A percentile compares a stretch with the other conserved stretches of the same genome.
Conservation (phyloP, 2,797 vertebrate genomes). For the Anomalospiza imberbis region DNA sequence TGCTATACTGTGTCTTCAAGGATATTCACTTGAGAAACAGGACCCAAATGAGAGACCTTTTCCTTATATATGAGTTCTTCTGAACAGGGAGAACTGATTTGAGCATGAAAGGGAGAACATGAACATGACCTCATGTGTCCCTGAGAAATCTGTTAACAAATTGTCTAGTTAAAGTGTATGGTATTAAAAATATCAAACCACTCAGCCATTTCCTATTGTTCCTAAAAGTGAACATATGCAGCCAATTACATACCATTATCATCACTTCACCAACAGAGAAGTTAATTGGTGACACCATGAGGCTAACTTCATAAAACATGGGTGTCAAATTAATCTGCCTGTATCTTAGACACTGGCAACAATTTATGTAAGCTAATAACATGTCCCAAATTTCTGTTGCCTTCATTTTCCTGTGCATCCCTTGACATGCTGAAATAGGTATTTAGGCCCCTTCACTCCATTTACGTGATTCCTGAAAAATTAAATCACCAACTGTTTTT, state of each 20-base stretch:
- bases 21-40: not conserved
- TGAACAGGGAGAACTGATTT: not conserved
- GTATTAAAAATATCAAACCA: not conserved
- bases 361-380: not conserved
- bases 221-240: not conserved
- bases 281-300: not conserved
- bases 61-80: not conserved
- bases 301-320: not conserved
- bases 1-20: not conserved
- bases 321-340: not conserved
- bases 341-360: not conserved
- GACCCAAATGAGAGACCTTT: not conserved
- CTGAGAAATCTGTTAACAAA: not conserved
- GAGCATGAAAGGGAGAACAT: not conserved
- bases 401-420: not conserved
- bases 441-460: not conserved
- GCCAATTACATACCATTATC: not conserved
- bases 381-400: not conserved
- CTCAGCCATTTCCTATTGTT: not conserved
- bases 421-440: not conserved
- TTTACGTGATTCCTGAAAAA: not conserved
- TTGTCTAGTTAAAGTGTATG: not conserved
- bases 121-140: not conserved
- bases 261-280: not conserved
- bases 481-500: not conserved